Conservation (phyloP, 35 echinoderm and acorn worm genomes). For the Lytechinus variegatus region DNA sequence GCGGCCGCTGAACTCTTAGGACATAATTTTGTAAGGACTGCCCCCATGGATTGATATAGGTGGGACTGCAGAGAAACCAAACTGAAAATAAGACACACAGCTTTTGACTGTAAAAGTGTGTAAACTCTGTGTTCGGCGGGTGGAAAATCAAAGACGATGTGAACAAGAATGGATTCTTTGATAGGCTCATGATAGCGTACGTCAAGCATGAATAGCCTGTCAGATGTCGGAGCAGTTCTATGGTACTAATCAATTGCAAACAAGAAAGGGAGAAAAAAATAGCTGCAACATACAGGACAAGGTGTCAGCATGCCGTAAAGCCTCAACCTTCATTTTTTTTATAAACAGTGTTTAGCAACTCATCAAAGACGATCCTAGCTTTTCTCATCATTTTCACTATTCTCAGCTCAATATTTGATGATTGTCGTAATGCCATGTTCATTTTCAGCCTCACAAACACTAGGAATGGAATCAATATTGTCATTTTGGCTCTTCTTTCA, state of each 20-base stretch:
- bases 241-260: slow-evolving; percentile 6
- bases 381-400: not conserved
- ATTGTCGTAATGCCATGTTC: not conserved
- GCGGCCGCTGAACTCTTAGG: slow-evolving; percentile 66
- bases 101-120: not conserved
- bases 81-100: not conserved
- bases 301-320: not conserved
- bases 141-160: not conserved
- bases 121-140: not conserved
- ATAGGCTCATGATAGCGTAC: not conserved
- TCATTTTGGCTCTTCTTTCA: not conserved
- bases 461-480: not conserved
- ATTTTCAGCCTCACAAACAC: not conserved
- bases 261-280: not conserved
- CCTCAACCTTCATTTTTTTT: not conserved
- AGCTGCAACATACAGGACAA: not conserved
- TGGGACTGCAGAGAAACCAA: not conserved
- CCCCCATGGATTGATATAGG: slow-evolving; percentile 50
- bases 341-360: not conserved
- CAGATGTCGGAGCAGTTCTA: not conserved
- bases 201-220: not conserved
- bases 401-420: not conserved
- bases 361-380: not conserved
- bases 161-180: not conserved
- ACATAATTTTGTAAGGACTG: slow-evolving; percentile 88